Evolutionary conservation across 2,113 vertebrate genomes (phyloP).

Genomic region (Phyllostomus hastatus): DNA sequence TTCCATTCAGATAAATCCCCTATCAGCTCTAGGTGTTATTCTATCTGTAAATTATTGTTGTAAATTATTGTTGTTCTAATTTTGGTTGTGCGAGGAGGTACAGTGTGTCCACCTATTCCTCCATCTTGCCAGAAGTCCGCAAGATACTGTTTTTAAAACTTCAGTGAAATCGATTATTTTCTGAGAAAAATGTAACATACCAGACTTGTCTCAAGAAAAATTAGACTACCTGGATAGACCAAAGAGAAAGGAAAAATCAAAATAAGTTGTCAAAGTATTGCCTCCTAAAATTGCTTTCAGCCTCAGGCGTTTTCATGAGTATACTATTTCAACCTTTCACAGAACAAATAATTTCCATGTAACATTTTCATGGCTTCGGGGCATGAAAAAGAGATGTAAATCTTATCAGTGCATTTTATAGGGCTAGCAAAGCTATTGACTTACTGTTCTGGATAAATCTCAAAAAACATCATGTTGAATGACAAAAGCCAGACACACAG

Average conservation of each 20-base stretch:
- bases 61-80: too few species aligned
- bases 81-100: too few species aligned
- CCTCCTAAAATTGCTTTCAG: not conserved
- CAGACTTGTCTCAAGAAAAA: constrained; percentile 26
- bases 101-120: too few species aligned
- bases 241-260: not conserved
- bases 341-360: not conserved
- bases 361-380: not conserved
- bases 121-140: too few species aligned
- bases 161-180: not conserved
- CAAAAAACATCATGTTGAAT: not conserved
- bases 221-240: not conserved
- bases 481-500: not conserved
- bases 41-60: too few species aligned
- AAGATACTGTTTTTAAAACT: not conserved
- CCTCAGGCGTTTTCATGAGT: not conserved
- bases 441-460: not conserved
- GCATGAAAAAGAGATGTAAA: constrained; percentile 3
- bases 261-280: not conserved
- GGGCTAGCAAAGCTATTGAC: not conserved
- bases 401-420: constrained; percentile 27
- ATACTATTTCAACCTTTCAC: not conserved
- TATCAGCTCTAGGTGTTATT: too few species aligned
- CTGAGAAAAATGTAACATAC: not conserved
- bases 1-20: too few species aligned